A percentile compares a stretch with the other conserved stretches of the same genome.
phyloP scores from a whole-genome alignment of 2,888 invertebrate genomes.

The Dicyrtomina minuta region DNA sequence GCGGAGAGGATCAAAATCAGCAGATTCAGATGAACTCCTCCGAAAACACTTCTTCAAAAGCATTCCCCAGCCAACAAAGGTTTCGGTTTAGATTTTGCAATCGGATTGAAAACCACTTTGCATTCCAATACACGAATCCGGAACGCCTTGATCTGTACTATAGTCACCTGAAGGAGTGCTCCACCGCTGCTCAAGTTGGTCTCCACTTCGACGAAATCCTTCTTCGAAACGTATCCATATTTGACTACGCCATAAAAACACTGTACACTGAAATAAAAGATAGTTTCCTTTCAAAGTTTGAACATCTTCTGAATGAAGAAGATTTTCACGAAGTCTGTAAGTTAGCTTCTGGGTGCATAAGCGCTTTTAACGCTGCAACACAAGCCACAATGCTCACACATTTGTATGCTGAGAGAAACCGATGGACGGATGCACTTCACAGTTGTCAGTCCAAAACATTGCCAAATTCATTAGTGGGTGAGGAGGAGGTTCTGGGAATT shows the following conservation, averaged over 20 bases:
- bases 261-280: constrained; percentile 37
- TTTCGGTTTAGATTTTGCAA: constrained; percentile 41
- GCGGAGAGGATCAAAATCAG: too few species aligned
- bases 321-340: too few species aligned
- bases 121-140: constrained; percentile 20
- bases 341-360: too few species aligned
- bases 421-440: constrained; percentile 45
- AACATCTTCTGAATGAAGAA: too few species aligned
- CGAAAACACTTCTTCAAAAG: too few species aligned
- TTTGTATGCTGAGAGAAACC: constrained; percentile 50
- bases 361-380: constrained; percentile 26
- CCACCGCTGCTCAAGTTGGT: too few species aligned
- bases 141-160: constrained; percentile 39
- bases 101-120: constrained; percentile 46
- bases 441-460: constrained; percentile 34
- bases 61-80: neutral
- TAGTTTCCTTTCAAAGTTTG: too few species aligned
- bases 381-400: constrained; percentile 41
- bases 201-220: neutral
- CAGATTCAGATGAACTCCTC: too few species aligned
- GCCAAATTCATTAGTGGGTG: constrained; percentile 40
- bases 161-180: constrained; percentile 15
- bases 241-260: constrained; percentile 37
- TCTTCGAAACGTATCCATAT: constrained; percentile 16
- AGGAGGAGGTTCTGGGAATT: constrained; percentile 30